Conservation (phyloP, 2,888 invertebrate species). For the Cyclophora albipunctata region DNA sequence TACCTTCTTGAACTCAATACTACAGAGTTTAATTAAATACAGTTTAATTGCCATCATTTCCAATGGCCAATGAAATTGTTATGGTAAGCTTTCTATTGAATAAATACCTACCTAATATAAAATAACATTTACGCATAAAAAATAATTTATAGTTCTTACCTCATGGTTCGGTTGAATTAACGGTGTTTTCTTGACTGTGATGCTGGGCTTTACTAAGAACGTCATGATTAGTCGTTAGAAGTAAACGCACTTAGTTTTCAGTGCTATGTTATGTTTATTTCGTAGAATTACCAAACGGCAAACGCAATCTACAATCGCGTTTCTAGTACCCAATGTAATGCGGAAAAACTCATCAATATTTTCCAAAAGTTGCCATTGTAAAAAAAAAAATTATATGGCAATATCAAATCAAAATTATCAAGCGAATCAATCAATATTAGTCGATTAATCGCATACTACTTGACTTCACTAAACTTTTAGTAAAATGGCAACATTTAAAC, state of each 20-base stretch:
- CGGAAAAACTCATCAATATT: conserved; percentile 29
- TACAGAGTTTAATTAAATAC: too few species aligned
- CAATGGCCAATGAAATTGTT: too few species aligned
- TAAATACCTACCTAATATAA: too few species aligned
- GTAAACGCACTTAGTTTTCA: conserved; percentile 6
- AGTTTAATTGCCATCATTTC: too few species aligned
- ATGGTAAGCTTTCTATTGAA: too few species aligned
- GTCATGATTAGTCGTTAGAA: conserved; percentile 77
- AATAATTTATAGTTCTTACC: conserved; percentile 1
- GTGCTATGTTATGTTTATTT: conserved; percentile 4
- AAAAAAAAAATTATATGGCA: conserved; percentile 12
- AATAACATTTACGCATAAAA: too few species aligned
- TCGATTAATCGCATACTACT: conserved; percentile 1
- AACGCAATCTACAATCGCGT: not conserved
- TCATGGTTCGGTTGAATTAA: conserved; percentile 68
- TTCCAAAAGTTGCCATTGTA: conserved; percentile 15
- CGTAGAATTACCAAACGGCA: not conserved
- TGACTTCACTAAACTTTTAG: conserved; percentile 11
- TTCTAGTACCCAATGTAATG: conserved; percentile 2
- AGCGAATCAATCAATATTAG: conserved; percentile 4
- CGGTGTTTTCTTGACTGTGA: conserved; percentile 81
- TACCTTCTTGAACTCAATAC: too few species aligned
- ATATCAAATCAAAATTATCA: conserved; percentile 16
- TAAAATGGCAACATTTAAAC: too few species aligned
- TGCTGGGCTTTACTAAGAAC: conserved; percentile 82